Conservation (phyloP, 2,888 invertebrate genomes). For the Ephialtes manifestator region DNA sequence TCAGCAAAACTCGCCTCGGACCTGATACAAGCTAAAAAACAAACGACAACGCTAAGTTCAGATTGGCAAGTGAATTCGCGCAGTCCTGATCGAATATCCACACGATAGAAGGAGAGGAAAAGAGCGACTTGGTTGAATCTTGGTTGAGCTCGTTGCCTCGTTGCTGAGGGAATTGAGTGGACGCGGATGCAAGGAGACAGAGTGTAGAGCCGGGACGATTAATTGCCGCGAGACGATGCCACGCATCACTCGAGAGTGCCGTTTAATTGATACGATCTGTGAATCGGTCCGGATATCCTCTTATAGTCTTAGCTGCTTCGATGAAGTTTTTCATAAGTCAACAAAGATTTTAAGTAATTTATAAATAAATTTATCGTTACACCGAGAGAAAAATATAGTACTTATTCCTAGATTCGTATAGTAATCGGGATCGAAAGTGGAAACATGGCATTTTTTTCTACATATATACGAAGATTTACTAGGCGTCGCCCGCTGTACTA, state of each 20-base stretch:
- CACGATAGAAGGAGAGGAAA: slow-evolving; percentile 20
- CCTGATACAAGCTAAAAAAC: slow-evolving; percentile 20
- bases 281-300: slow-evolving; percentile 58
- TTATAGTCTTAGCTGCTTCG: slow-evolving; percentile 52
- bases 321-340: slow-evolving; percentile 16
- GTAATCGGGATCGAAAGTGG: too few relatives aligned
- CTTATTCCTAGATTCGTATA: too few relatives aligned
- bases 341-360: neutral
- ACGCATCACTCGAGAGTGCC: slow-evolving; percentile 56
- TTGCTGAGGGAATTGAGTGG: slow-evolving; percentile 48
- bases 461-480: too few relatives aligned
- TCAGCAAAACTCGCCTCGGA: slow-evolving; percentile 21
- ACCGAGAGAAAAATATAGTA: too few relatives aligned
- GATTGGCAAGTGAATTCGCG: slow-evolving; percentile 48
- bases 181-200: neutral
- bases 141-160: slow-evolving; percentile 33
- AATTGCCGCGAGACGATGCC: slow-evolving; percentile 59
- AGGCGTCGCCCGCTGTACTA: too few relatives aligned
- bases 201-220: slow-evolving; percentile 45
- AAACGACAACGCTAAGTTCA: slow-evolving; percentile 20
- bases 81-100: neutral
- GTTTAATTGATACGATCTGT: slow-evolving; percentile 64
- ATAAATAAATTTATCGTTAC: slow-evolving; percentile 2
- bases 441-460: too few relatives aligned
- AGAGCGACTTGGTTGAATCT: neutral